Conservation (phyloP, 2,113 vertebrate genomes). For the Capra hircus region DNA sequence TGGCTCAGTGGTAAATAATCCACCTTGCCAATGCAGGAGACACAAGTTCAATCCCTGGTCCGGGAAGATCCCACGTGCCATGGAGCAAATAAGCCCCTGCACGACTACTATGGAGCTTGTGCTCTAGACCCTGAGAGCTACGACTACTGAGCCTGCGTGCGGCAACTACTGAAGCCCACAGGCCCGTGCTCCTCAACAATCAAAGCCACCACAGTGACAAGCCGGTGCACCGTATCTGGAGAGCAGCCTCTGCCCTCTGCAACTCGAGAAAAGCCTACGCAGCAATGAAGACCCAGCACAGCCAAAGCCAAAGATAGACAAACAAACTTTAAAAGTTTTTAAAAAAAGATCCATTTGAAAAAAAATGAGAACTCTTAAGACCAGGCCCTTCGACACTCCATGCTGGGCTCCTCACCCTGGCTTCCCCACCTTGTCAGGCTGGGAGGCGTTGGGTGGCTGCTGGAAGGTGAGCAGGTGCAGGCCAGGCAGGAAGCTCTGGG, state of each 20-base stretch:
- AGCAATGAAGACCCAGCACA: not conserved
- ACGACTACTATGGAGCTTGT: not conserved
- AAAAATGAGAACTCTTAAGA: not conserved
- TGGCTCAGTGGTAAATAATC: not conserved
- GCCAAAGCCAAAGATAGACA: not conserved
- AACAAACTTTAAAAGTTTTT: not conserved
- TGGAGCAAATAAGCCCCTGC: not conserved
- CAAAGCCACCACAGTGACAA: not conserved
- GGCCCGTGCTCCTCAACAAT: not conserved
- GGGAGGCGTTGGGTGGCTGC: constrained; percentile 92
- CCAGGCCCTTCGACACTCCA: not conserved
- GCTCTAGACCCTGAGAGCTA: not conserved
- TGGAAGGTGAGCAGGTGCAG: constrained; percentile 94
- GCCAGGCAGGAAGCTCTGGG: constrained; percentile 92
- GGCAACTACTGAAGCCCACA: not conserved
- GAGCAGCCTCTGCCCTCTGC: not conserved
- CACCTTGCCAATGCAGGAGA: not conserved
- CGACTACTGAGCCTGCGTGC: not conserved
- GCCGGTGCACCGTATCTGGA: not conserved
- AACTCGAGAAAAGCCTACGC: not conserved
- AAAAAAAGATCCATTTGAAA: not conserved
- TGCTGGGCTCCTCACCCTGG: not conserved
- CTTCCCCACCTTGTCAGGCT: constrained; percentile 90
- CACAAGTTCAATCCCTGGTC: not conserved
- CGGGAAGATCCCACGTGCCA: not conserved